Percentiles rank a stretch among this genome's conserved stretches.
phyloP scores from a whole-genome alignment of 2,797 vertebrate species.

The Sebastes diaconus region DNA sequence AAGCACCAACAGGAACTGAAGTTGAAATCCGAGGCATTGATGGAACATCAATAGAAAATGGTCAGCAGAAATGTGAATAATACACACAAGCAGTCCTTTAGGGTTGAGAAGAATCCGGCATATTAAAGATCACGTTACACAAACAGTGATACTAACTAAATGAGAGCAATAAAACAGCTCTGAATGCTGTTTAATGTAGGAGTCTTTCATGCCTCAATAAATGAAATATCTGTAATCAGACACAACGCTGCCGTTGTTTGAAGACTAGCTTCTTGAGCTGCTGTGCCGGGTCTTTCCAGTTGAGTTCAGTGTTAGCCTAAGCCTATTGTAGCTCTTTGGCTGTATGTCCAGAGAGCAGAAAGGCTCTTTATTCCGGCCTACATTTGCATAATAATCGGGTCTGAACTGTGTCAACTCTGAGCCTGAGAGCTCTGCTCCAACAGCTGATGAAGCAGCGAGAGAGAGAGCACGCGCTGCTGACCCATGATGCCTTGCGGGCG shows the following conservation, averaged over 20 bases:
- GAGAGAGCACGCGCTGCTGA: constrained; percentile 53
- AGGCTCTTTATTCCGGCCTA: constrained; percentile 61
- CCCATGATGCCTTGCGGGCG: constrained; percentile 72
- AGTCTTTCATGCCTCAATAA: constrained; percentile 26
- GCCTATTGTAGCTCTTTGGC: constrained; percentile 61
- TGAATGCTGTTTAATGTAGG: neutral
- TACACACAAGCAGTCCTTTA: neutral
- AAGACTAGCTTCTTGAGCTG: constrained; percentile 29
- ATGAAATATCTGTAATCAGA: constrained; percentile 28
- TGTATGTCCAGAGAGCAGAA: constrained; percentile 54
- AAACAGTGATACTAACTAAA: neutral
- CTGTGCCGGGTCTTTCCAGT: constrained; percentile 46
- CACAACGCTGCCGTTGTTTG: constrained; percentile 45
- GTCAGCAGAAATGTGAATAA: neutral
- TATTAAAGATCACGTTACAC: neutral
- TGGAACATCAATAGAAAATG: neutral
- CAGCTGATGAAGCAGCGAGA: constrained; percentile 65
- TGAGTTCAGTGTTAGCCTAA: constrained; percentile 49
- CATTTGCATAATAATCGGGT: constrained; percentile 79
- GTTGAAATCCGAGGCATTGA: neutral
- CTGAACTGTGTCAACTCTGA: constrained; percentile 67
- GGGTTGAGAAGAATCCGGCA: neutral
- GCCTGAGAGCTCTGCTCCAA: constrained; percentile 43
- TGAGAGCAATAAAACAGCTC: neutral
- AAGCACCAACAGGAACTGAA: neutral